Percentiles rank a stretch among this genome's conserved stretches.
These are phyloP conservation scores for Archaeoteleia sp. DNA, from an alignment of 2,888 invertebrate species.

Conservation along the genomic window DNA sequence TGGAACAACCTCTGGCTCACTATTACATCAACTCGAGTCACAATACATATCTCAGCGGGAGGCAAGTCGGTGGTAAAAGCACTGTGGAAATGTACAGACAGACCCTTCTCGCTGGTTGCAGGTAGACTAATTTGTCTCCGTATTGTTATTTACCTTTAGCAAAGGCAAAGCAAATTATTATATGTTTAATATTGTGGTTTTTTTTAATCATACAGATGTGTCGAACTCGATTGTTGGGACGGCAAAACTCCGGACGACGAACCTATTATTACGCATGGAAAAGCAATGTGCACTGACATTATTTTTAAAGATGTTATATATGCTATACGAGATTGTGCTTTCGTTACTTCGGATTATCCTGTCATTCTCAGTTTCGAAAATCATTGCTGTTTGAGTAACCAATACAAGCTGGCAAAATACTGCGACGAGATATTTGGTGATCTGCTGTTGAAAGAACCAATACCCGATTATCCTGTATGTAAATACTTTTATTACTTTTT, in stretches of 20 bases:
- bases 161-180: background rate
- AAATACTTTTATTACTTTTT: background rate
- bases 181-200: background rate
- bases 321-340: conserved; percentile 82
- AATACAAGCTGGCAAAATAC: conserved; percentile 82
- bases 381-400: conserved; percentile 81
- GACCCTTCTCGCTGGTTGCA: conserved; percentile 71
- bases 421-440: conserved; percentile 84
- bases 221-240: conserved; percentile 84
- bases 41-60: conserved; percentile 79
- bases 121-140: conserved; percentile 55
- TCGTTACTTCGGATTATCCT: conserved; percentile 81
- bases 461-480: conserved; percentile 78
- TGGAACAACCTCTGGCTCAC: conserved; percentile 83
- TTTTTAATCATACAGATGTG: conserved; percentile 76
- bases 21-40: conserved; percentile 84
- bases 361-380: conserved; percentile 84
- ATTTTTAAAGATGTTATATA: conserved; percentile 79
- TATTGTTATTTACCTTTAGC: conserved; percentile 1
- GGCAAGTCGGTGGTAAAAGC: conserved; percentile 83
- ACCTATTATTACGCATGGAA: conserved; percentile 84
- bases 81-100: conserved; percentile 82
- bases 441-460: conserved; percentile 78
- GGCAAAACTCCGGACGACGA: conserved; percentile 81
- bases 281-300: conserved; percentile 85